A percentile compares a stretch with the other conserved stretches of the same genome.
These are phyloP conservation scores for Papio anubis DNA, from an alignment of 2,113 vertebrate genomes.

Conservation along the genomic window DNA sequence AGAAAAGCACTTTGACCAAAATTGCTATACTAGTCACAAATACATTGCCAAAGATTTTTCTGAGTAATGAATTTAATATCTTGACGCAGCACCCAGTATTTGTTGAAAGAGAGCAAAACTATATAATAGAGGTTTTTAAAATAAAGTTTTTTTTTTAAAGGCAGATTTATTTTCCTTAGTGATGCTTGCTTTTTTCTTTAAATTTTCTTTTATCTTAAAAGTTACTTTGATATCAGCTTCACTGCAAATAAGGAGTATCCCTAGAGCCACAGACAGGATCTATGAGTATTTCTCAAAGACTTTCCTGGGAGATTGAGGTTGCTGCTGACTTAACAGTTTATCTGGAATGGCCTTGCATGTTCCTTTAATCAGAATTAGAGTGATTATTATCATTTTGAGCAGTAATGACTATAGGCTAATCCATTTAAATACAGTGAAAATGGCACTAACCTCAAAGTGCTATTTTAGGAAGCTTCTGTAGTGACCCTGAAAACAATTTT, in stretches of 20 bases:
- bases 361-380: conserved; percentile 68
- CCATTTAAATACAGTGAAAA: conserved; percentile 48
- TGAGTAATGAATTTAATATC: background rate
- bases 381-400: conserved; percentile 53
- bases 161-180: conserved; percentile 38
- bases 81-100: background rate
- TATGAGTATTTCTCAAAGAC: conserved; percentile 1
- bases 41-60: background rate
- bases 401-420: conserved; percentile 50
- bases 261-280: background rate
- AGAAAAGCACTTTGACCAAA: background rate
- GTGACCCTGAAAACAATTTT: background rate
- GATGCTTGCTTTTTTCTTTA: conserved; percentile 18
- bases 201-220: conserved; percentile 46
- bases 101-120: conserved; percentile 1
- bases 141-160: background rate
- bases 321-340: conserved; percentile 44
- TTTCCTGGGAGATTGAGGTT: conserved; percentile 1
- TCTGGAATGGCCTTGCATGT: conserved; percentile 7
- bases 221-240: background rate
- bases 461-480: conserved; percentile 34
- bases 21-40: background rate
- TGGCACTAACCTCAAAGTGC: background rate
- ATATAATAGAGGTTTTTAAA: background rate
- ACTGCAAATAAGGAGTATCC: background rate